These are phyloP conservation scores for Drosophila dives DNA, from an alignment of 2,888 invertebrate genomes.

Conservation along the genomic window DNA sequence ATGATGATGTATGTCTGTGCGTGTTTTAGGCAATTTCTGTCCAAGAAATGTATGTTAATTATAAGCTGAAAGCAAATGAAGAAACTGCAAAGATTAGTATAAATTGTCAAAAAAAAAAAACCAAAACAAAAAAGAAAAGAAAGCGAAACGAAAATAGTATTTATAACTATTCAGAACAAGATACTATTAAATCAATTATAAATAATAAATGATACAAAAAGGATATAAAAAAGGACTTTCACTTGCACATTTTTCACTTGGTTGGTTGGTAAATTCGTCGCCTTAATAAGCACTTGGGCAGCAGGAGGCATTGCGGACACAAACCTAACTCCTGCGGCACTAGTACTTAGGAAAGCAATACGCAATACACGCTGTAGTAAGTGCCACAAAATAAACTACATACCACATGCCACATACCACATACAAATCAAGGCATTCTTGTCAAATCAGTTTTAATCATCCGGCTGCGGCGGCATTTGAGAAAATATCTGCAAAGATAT, in stretches of 20 bases:
- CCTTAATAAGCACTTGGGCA: slow-evolving; percentile 86
- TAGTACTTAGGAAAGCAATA: slow-evolving; percentile 85
- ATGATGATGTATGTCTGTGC: slow-evolving; percentile 28
- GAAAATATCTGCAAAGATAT: slow-evolving; percentile 8
- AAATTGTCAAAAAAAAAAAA: slow-evolving; percentile 65
- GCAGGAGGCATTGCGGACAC: slow-evolving; percentile 84
- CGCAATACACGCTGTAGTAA: slow-evolving; percentile 33
- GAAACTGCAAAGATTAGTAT: slow-evolving; percentile 74
- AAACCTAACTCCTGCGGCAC: slow-evolving; percentile 85
- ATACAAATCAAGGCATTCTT: too few relatives aligned
- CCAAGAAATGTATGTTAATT: slow-evolving; percentile 55
- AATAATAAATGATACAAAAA: slow-evolving; percentile 49
- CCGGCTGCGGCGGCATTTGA: not conserved
- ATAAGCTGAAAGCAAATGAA: slow-evolving; percentile 59
- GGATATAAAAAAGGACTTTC: not conserved
- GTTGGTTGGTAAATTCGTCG: slow-evolving; percentile 85
- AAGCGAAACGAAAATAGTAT: slow-evolving; percentile 61
- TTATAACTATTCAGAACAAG: slow-evolving; percentile 69
- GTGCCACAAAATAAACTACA: slow-evolving; percentile 1
- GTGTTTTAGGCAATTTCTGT: slow-evolving; percentile 72
- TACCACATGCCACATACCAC: not conserved
- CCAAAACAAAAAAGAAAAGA: slow-evolving; percentile 54
- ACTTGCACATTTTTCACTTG: not conserved
- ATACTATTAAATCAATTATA: slow-evolving; percentile 65
- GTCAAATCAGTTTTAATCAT: not conserved